Evolutionary conservation across 2,113 vertebrate species (phyloP).

Genomic region (Oryzias celebensis): DNA sequence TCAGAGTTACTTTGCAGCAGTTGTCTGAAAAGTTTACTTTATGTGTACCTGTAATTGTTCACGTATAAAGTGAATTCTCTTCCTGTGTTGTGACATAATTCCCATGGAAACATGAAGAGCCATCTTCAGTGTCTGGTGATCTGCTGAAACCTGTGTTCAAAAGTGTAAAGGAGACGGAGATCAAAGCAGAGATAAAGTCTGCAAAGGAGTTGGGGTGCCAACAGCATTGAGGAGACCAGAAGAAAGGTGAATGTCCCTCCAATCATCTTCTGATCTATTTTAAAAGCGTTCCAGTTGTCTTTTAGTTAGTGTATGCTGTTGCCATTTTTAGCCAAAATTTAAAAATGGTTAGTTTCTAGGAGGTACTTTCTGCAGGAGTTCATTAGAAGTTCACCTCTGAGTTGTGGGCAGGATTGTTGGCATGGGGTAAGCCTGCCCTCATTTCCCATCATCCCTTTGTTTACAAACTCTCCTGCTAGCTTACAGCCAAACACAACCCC

Average conservation of each 20-base stretch:
- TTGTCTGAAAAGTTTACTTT: neutral
- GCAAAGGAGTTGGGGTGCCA: conserved; percentile 18
- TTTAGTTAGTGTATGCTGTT: too few species aligned
- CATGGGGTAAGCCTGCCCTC: too few species aligned
- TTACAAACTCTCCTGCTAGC: too few species aligned
- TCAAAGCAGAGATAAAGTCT: conserved; percentile 47
- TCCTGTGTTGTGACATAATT: neutral
- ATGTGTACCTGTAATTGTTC: conserved; percentile 1
- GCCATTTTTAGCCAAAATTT: too few species aligned
- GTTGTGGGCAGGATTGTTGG: too few species aligned
- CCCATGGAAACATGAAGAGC: neutral
- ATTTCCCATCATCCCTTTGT: too few species aligned
- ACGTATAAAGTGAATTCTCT: neutral
- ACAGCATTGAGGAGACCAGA: conserved; percentile 20
- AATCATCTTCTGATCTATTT: too few species aligned
- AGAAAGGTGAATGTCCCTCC: conserved; percentile 31
- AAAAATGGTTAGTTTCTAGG: too few species aligned
- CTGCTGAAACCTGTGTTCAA: conserved; percentile 5
- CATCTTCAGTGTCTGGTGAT: conserved; percentile 7
- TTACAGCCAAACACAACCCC: too few species aligned
- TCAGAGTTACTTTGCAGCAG: conserved; percentile 2
- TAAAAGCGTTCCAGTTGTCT: too few species aligned
- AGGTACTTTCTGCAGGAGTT: too few species aligned
- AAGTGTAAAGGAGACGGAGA: conserved; percentile 37
- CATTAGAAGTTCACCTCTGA: too few species aligned